A percentile compares a stretch with the other conserved stretches of the same genome.
Conservation (phyloP, 1,140 invertebrate genomes). For the Leptoteleia sp. region DNA sequence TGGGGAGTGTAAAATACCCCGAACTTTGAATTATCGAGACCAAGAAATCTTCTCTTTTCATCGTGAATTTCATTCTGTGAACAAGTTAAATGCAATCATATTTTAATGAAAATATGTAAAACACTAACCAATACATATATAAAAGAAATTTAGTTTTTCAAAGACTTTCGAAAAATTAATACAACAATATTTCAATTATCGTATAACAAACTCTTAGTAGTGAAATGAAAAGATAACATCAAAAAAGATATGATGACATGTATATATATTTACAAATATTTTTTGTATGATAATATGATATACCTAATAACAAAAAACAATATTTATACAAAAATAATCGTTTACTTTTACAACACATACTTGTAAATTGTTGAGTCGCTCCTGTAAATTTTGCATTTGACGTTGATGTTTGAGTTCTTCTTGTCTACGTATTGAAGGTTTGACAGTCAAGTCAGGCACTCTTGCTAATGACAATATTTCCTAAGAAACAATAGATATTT, state of each 20-base stretch:
- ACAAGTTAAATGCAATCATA: no score
- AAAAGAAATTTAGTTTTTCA: background rate
- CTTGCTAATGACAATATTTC: conserved; percentile 18
- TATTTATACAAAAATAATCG: no score
- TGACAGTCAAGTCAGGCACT: conserved; percentile 47
- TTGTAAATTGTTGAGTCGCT: conserved; percentile 42
- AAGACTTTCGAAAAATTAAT: background rate
- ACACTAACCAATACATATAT: background rate
- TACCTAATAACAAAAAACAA: no score
- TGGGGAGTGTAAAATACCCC: conserved; percentile 82
- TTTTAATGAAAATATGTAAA: background rate
- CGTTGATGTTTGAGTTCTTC: conserved; percentile 27
- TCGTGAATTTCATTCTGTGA: conserved; percentile 80
- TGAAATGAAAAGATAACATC: no score
- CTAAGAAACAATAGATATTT: conserved; percentile 35
- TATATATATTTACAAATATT: no score
- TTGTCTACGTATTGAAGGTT: conserved; percentile 26
- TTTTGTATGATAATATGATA: no score
- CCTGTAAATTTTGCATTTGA: conserved; percentile 34
- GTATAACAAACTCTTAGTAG: no score
- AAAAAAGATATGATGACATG: no score
- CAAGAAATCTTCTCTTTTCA: conserved; percentile 79
- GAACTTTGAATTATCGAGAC: conserved; percentile 81
- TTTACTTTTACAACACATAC: conserved; percentile 31
- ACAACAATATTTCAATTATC: no score